These are phyloP conservation scores for Danio rerio DNA, from an alignment of 2,113 vertebrate genomes.

Conservation along the genomic window GRCz12tu NC_133183.1:16826501-16827000, in stretches of 20 bases:
- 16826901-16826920: too few relatives aligned
- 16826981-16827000: too few relatives aligned
- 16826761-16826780: conserved; percentile 94
- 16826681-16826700: conserved; percentile 91
- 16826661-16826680: conserved; percentile 89
- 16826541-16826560: neutral
- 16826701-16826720: conserved; percentile 98
- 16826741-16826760: conserved; percentile 95
- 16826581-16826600: neutral
- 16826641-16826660: conserved; percentile 26
- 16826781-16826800: conserved; percentile 98
- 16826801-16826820: neutral
- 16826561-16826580: neutral
- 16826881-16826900: too few relatives aligned
- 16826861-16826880: neutral
- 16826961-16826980: too few relatives aligned
- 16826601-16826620: neutral
- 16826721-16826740: conserved; percentile 96
- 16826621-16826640: conserved; percentile 14
- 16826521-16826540: neutral
- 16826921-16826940: neutral
- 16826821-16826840: neutral
- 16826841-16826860: neutral
- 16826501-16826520: conserved; percentile 97
- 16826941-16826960: neutral